Base-by-base conservation (phyloP, 1,140 invertebrate species). In the Globodera rostochiensis region DNA sequence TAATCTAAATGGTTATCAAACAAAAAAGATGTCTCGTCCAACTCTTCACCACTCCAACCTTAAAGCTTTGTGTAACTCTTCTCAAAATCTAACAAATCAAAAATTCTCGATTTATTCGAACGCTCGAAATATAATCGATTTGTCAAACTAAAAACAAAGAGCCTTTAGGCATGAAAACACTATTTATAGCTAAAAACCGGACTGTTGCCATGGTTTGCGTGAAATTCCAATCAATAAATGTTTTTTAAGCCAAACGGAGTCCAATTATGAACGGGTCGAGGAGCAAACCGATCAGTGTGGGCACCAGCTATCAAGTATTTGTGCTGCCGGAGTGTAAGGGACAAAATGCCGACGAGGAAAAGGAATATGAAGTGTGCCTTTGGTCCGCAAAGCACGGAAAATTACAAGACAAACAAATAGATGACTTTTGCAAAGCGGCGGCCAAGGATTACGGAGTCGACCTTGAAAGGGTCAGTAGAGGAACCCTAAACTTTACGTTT, bases 391-490 rank as follows among this genome's bases (percentile, higher is more conserved):
- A 45, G 19, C 21, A 80, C 11, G 47, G 15, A 64, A 64, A 46
- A 11, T 36, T 82, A 25, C 45, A 47, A 7, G 80, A 82, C 46
- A n/a, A 21, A 9, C 19, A 82, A 45, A 11, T 82, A 6, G 49
- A 36, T 45, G 60, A 82, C 8, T 82, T 71, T 81, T 81, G 80
- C n/a, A 19, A 45, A 11, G 49, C 53, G 25, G 81, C 81, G 6
- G 45, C 11, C 9, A 49, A 60, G 9, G n/a, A 82, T 46, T 82
- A 57, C 66, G 81, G 76, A 13, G n/a, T 82, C 9, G 60, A 73
- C 47, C 36, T 69, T 53, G 76, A 82, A 9, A 71, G 79, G 57
- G 81, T 82, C 11, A 57, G 71, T 77, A 6, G 15, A 15, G 2
- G 36, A 57, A 19, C 70, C 19, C 45, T 36, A 36, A 36, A 36